Base-by-base conservation (phyloP, 64 coral and sea anemone genomes). In the Dendronephthya gigantea region DNA sequence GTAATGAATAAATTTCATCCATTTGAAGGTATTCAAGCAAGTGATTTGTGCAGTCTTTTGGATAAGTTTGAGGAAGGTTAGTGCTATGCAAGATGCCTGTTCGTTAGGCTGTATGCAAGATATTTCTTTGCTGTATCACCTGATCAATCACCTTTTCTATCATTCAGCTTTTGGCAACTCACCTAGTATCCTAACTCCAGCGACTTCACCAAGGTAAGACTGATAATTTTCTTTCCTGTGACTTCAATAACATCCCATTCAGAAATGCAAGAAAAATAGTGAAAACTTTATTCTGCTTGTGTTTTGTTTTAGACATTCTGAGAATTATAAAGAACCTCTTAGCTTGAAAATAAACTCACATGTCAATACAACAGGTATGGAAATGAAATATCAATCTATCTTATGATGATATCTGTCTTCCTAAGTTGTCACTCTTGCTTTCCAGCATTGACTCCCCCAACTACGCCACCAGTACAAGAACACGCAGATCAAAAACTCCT, bases 11-110 rank as follows among this genome's bases (percentile, higher is more conserved):
- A 27, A 22, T 62, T 5, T 27, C 55, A 52, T n/a, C 7, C 25
- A n/a, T 62, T 7, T 5, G 2, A 7, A 79, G 72, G 72, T 16
- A 79, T 79, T 79, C 72, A 79, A 79, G 72, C 72, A 79, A 79
- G 72, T 34, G 36, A 79, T 34, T 17, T 79, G 36, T 79, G 32
- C 17, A 79, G 72, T 79, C 36, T 79, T 34, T 33, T 79, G 2
- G 32, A 79, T 34, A 34, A 79, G 72, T 79, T 79, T 79, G 72
- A 79, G 36, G 19, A 79, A 79, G 72, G 72, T 79, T 62, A 7
- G 55, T 62, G 25, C 25, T 62, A 62, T 27, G 0, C 19, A 62
- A 62, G 19, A 62, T n/a, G 55, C 6, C 55, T 23, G 25, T 62
- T 62, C 19, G n/a, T n/a, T n/a, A n/a, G n/a, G n/a, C n/a, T n/a